phyloP scores from a whole-genome alignment of 2,113 vertebrate species.

The Casuarius casuarius region DNA sequence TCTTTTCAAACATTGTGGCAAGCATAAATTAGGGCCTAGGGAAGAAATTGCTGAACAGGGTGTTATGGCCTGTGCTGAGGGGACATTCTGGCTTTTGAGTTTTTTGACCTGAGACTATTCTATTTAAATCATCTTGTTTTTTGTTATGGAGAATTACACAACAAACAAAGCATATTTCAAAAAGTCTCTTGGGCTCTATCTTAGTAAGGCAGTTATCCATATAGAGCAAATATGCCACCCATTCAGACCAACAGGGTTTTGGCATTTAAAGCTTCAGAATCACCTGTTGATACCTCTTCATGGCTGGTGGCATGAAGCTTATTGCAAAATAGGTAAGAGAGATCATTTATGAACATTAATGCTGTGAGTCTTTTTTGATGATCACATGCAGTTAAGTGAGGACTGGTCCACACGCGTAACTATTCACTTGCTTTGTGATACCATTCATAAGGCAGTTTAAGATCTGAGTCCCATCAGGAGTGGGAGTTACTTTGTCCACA shows the following conservation, averaged over 20 bases:
- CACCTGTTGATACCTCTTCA: neutral
- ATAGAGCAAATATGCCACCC: neutral
- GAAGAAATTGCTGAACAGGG: neutral
- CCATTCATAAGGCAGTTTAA: neutral
- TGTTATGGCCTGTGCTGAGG: neutral
- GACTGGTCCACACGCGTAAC: neutral
- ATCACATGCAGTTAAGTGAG: neutral
- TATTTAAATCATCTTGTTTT: neutral
- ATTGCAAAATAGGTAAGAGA: neutral
- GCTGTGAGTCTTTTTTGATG: neutral
- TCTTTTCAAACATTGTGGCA: neutral
- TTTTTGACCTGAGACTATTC: neutral
- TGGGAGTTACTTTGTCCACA: neutral
- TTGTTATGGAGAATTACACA: neutral
- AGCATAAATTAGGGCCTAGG: neutral
- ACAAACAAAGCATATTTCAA: neutral
- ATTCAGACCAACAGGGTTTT: neutral
- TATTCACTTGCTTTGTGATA: fast-evolving
- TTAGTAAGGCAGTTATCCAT: neutral
- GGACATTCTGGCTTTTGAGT: neutral
- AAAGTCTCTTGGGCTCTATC: neutral
- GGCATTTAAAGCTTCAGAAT: neutral
- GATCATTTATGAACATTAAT: neutral
- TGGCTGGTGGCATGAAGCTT: neutral
- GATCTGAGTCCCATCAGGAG: neutral